Base-by-base conservation (phyloP, 2,888 invertebrate species). In the Hofmannophila pseudospretella region DNA sequence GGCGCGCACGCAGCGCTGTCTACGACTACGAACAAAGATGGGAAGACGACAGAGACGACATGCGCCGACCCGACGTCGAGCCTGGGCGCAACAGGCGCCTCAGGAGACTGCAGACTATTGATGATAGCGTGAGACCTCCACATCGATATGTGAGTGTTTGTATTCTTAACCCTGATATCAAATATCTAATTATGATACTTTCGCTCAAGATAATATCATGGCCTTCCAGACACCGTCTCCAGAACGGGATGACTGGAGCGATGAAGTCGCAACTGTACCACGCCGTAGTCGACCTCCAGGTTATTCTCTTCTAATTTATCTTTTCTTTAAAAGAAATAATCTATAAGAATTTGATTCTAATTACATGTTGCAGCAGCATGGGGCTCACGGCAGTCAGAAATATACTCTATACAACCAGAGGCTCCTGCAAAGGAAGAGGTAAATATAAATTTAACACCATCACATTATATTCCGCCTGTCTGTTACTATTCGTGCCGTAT, bases 201-300 rank as follows among this genome's bases (percentile, higher is more conserved):
- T 20, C 7, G 7, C 8, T 23, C 8, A 23, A 23, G 8, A 5
- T 16, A 16, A 16, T 16, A 4, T 16, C 3, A 4, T 16, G 16
- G 3, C 16, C 22, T 13, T 22, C 11, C 19, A 85, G 85, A 64
- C 74, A 0, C 82, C 81, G 1, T 81, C 85, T 0, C 73, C 78
- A 5, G 84, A 79, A 0, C 55, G 72, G 45, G 85, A 81, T 4
- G 82, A 84, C 0, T 86, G 80, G 80, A 84, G 84, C 32, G 85
- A 85, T 13, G 82, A 79, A 27, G 56, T 61, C 0, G 62, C 51
- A 0, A 60, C 51, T 1, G 49, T 64, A 1, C 56, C 73, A 1
- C 61, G 73, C 10, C 64, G 75, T 2, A 57, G 53, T 2, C 59
- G 68, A 38, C 61, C 65, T 1, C 63, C 74, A 27, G 40, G 40